phyloP scores from a whole-genome alignment of 2,113 vertebrate species.

The Herpailurus yagouaroundi region DNA sequence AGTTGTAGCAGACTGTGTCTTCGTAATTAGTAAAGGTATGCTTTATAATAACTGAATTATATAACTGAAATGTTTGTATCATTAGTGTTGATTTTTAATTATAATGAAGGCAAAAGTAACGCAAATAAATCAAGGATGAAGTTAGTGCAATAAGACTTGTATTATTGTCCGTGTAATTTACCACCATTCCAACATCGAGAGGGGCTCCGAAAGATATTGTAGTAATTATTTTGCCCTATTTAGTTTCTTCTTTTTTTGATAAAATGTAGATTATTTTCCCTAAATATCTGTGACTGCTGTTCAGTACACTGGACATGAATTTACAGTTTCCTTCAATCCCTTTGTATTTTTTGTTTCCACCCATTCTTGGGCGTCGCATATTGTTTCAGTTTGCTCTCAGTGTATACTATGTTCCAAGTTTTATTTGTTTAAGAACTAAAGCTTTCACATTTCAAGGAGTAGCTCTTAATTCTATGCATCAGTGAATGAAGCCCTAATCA shows the following conservation, averaged over 20 bases:
- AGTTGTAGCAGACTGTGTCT: not conserved
- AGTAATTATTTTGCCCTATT: not conserved
- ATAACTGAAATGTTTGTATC: not conserved
- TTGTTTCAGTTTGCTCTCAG: not conserved
- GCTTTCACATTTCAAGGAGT: not conserved
- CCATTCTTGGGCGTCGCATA: not conserved
- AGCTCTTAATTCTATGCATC: not conserved
- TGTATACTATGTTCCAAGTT: not conserved
- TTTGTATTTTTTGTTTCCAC: constrained; percentile 8
- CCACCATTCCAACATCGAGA: not conserved
- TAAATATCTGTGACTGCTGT: not conserved
- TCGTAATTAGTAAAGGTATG: not conserved
- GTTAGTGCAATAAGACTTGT: not conserved
- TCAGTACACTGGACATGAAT: not conserved
- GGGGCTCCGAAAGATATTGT: not conserved
- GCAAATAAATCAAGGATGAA: constrained; percentile 16
- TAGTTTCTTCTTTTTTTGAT: not conserved
- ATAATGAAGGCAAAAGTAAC: not conserved
- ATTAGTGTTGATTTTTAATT: constrained; percentile 51
- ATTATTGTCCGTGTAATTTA: not conserved
- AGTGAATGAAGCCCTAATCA: not conserved
- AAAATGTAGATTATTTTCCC: not conserved
- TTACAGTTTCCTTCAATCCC: not conserved
- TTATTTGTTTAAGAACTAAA: not conserved
- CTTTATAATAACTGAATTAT: not conserved